phyloP scores from a whole-genome alignment of 2,113 vertebrate species.

The Zeus faber region DNA sequence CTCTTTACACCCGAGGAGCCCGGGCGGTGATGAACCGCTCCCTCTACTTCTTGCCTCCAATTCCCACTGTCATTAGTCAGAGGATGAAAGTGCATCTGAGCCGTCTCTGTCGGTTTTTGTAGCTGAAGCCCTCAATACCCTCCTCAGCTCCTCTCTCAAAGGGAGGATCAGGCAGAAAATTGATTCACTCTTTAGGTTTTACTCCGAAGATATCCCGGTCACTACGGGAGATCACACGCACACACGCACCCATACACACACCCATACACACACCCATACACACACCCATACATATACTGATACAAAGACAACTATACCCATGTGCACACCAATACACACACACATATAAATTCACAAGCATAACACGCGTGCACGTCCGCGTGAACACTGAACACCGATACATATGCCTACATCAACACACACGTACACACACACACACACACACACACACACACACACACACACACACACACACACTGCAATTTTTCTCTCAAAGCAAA shows the following conservation, averaged over 20 bases:
- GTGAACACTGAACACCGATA: no score
- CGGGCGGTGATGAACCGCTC: no score
- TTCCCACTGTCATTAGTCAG: slow-evolving; percentile 35
- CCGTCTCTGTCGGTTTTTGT: slow-evolving; percentile 34
- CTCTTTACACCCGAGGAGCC: no score
- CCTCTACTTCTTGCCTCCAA: slow-evolving; percentile 1
- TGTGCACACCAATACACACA: not conserved
- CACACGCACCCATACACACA: not conserved
- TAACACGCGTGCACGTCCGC: not conserved
- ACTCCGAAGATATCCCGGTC: slow-evolving; percentile 40
- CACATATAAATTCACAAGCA: not conserved
- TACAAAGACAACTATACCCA: not conserved
- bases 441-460: no score
- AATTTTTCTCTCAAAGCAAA: not conserved
- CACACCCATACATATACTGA: not conserved
- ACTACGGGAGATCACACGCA: slow-evolving; percentile 9
- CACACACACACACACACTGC: no score
- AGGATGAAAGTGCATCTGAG: slow-evolving; percentile 12
- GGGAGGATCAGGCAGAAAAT: slow-evolving; percentile 43
- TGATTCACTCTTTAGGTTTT: slow-evolving; percentile 44
- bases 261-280: slow-evolving; percentile 2
- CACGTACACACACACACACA: no score
- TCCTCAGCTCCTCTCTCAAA: slow-evolving; percentile 36
- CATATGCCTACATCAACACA: no score
- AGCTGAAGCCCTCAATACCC: slow-evolving; percentile 25